These are phyloP conservation scores for Conus betulinus DNA, from an alignment of 1,140 invertebrate species.

Conservation along the genomic window DNA sequence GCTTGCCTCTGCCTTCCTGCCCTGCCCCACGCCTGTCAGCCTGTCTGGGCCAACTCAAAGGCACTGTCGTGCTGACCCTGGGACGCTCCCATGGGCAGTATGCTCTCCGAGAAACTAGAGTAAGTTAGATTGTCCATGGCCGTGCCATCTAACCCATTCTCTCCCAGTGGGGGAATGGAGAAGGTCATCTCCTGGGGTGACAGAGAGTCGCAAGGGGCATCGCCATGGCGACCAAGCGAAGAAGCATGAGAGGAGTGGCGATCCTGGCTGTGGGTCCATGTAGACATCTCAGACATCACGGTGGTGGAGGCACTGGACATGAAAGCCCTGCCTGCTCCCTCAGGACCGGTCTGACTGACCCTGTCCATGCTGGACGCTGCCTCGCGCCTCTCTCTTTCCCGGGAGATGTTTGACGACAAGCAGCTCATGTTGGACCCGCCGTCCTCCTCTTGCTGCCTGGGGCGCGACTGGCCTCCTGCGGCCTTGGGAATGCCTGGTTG, in stretches of 20 bases:
- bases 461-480: background rate
- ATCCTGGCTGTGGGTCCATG: no score
- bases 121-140: conserved; percentile 35
- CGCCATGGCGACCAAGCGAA: background rate
- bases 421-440: conserved; percentile 1
- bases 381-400: background rate
- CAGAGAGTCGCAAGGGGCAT: background rate
- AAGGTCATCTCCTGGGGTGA: background rate
- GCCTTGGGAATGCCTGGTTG: background rate
- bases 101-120: conserved; percentile 37
- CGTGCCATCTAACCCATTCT: background rate
- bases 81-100: background rate
- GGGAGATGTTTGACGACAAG: background rate
- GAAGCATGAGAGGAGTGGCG: background rate
- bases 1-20: background rate
- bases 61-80: conserved; percentile 25
- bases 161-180: background rate
- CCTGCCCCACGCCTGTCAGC: background rate
- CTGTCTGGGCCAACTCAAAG: conserved; percentile 5
- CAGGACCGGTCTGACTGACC: background rate
- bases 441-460: conserved; percentile 5
- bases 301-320: background rate
- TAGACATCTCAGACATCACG: background rate
- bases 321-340: background rate
- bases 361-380: background rate